Conservation (phyloP, 2,113 vertebrate genomes). For the Gallinago paraguaiae region DNA sequence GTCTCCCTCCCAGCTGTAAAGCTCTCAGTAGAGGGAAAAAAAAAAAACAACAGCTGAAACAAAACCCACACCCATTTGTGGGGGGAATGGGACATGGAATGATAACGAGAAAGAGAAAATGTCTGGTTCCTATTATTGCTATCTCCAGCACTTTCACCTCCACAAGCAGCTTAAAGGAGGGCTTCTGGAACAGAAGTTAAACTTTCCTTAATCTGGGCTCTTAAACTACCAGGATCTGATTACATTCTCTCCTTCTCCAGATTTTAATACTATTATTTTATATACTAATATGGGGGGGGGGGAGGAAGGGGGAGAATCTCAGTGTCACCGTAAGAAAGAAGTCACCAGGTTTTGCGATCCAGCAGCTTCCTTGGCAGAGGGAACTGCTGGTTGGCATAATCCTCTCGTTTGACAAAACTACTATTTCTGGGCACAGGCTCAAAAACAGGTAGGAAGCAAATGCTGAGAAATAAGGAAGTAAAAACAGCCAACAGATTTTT, state of each 20-base stretch:
- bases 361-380: constrained; percentile 81
- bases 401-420: constrained; percentile 83
- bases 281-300: constrained; percentile 1
- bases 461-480: constrained; percentile 85
- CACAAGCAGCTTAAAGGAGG: background rate
- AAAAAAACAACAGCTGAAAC: background rate
- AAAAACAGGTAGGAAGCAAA: constrained; percentile 91
- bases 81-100: background rate
- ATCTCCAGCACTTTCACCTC: constrained; percentile 11
- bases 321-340: constrained; percentile 74
- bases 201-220: constrained; percentile 9
- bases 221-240: constrained; percentile 29
- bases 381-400: constrained; percentile 80
- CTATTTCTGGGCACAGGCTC: constrained; percentile 87
- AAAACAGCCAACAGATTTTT: constrained; percentile 83
- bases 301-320: constrained; percentile 32
- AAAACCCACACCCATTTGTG: background rate
- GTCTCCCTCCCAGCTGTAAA: background rate
- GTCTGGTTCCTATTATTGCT: constrained; percentile 39
- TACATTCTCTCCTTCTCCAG: background rate
- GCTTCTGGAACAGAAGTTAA: constrained; percentile 33
- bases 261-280: constrained; percentile 68
- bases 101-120: background rate
- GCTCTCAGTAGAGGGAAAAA: background rate
- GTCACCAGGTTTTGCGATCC: constrained; percentile 79